phyloP scores from a whole-genome alignment of 2,113 vertebrate genomes.

The zebrafish (Danio rerio) region GRCz12tu NC_133186.1:41355501-41356000 shows the following conservation, averaged over 20 bases:
- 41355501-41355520: background rate
- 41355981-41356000: no score
- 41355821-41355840: background rate
- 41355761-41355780: conserved; percentile 1
- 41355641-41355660: conserved; percentile 47
- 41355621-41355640: conserved; percentile 36
- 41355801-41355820: background rate
- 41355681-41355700: conserved; percentile 59
- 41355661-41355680: conserved; percentile 66
- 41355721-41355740: conserved; percentile 46
- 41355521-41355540: background rate
- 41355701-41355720: conserved; percentile 59
- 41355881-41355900: no score
- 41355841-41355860: background rate
- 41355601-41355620: conserved; percentile 28
- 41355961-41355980: no score
- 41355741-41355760: background rate
- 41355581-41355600: conserved; percentile 20
- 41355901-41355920: no score
- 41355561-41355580: background rate
- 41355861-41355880: no score
- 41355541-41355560: background rate
- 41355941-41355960: no score
- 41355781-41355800: conserved; percentile 14
- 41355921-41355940: no score